Conservation (phyloP, 2,113 vertebrate genomes). For the Raphicerus campestris region DNA sequence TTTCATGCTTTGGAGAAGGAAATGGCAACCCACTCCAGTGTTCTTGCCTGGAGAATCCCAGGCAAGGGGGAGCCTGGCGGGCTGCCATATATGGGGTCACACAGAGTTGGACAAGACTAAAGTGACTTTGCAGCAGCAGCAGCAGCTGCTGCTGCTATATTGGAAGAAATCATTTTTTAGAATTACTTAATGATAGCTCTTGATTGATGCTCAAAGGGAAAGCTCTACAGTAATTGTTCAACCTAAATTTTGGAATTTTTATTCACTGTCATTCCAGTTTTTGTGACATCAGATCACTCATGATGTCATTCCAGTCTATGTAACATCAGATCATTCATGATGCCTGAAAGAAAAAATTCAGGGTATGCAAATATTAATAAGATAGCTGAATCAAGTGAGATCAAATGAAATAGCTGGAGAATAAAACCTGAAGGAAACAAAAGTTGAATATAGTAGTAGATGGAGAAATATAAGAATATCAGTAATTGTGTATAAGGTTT, state of each 20-base stretch:
- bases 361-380: neutral
- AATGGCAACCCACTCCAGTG: no score
- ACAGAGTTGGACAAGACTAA: no score
- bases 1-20: no score
- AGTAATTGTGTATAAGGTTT: neutral
- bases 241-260: neutral
- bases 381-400: neutral
- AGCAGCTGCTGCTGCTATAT: no score
- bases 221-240: neutral
- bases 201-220: neutral
- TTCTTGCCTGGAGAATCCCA: no score
- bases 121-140: no score
- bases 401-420: neutral
- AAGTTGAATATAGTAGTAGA: neutral
- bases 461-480: neutral
- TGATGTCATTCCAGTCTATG: neutral
- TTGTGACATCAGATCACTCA: no score
- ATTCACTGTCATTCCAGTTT: neutral
- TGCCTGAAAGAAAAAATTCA: neutral
- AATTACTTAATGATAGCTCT: neutral
- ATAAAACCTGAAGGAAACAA: neutral
- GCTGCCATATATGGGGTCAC: no score
- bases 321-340: neutral
- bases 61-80: no score
- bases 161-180: neutral